Conservation (phyloP, 2,888 invertebrate species). For the Andrena praecox region DNA sequence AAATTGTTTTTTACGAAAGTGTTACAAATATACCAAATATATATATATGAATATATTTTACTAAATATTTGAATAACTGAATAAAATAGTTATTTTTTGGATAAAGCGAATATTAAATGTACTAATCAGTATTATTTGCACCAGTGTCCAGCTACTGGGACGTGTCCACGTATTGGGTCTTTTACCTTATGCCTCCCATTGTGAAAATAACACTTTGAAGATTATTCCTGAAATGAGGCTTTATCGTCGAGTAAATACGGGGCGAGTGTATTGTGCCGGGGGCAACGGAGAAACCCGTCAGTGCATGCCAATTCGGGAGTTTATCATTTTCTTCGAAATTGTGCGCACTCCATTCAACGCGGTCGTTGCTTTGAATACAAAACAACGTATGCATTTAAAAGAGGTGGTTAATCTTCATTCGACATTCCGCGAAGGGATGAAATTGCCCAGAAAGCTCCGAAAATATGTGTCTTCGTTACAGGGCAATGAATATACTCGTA, state of each 20-base stretch:
- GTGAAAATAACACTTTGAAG: slow-evolving; percentile 41
- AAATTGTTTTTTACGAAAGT: too few species aligned
- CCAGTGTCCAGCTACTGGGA: too few species aligned
- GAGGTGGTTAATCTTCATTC: slow-evolving; percentile 70
- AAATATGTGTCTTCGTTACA: slow-evolving; percentile 41
- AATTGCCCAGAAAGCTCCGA: slow-evolving; percentile 56
- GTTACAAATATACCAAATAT: too few species aligned
- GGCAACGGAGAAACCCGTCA: neutral
- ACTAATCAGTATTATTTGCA: too few species aligned
- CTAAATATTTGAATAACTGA: too few species aligned
- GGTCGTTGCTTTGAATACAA: slow-evolving; percentile 59
- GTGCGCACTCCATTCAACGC: slow-evolving; percentile 51
- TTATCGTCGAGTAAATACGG: slow-evolving; percentile 17
- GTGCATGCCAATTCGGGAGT: slow-evolving; percentile 34
- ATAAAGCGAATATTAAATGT: too few species aligned
- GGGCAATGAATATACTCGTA: neutral
- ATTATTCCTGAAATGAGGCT: slow-evolving; percentile 35
- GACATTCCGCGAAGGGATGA: slow-evolving; percentile 64
- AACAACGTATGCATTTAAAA: slow-evolving; percentile 74
- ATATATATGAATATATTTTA: too few species aligned
- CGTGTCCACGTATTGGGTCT: too few species aligned
- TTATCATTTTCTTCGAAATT: slow-evolving; percentile 63
- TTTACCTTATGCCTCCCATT: neutral
- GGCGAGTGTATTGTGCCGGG: slow-evolving; percentile 19
- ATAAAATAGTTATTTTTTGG: too few species aligned